phyloP scores from a whole-genome alignment of 2,113 vertebrate genomes.

The Lontra canadensis region DNA sequence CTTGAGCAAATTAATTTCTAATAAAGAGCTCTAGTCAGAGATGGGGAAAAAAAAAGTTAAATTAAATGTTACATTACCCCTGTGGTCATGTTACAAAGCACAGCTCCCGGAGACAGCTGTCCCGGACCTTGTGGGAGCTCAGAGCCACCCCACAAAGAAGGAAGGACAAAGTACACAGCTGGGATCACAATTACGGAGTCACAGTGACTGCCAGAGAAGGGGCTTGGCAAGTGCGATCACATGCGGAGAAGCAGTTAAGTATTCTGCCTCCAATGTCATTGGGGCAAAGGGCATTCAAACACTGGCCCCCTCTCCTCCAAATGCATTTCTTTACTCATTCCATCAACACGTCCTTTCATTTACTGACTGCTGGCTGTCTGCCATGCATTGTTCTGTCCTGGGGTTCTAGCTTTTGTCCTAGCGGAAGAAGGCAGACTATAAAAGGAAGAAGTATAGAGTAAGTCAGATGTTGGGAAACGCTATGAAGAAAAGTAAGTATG shows the following conservation, averaged over 20 bases:
- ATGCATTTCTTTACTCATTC: neutral
- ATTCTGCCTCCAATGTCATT: neutral
- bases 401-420: neutral
- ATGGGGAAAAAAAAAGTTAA: neutral
- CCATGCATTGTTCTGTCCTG: neutral
- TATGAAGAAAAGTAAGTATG: neutral
- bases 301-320: neutral
- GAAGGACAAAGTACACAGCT: constrained; percentile 84
- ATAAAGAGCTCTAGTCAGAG: constrained; percentile 25
- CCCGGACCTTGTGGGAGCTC: neutral
- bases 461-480: neutral
- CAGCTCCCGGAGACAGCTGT: neutral
- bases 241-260: neutral
- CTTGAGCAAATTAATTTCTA: constrained; percentile 52
- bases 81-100: neutral
- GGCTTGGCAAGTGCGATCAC: neutral
- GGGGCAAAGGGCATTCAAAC: neutral
- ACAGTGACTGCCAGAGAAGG: neutral
- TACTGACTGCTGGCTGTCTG: neutral
- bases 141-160: constrained; percentile 47
- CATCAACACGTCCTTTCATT: neutral
- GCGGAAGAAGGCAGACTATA: neutral
- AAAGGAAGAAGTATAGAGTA: neutral
- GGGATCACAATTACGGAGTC: constrained; percentile 53
- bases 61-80: constrained; percentile 64